Conservation (phyloP, 2,113 vertebrate genomes). For the Actinemys pallida region DNA sequence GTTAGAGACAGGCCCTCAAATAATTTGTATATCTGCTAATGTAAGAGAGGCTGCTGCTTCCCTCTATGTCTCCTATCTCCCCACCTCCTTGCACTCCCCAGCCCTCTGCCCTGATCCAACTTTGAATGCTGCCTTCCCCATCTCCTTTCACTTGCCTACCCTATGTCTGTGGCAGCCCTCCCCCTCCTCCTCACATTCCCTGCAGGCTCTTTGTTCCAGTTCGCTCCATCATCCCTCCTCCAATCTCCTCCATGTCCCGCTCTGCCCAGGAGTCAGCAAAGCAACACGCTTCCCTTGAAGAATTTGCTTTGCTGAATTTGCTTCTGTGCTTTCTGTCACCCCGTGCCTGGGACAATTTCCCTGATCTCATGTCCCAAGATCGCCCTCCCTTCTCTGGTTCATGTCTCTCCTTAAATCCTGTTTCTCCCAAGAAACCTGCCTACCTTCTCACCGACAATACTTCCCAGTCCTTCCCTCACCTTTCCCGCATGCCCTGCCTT, state of each 20-base stretch:
- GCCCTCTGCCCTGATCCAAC: background rate
- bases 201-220: background rate
- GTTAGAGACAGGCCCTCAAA: background rate
- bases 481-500: background rate
- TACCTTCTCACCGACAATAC: background rate
- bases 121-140: background rate
- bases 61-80: background rate
- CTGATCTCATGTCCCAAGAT: background rate
- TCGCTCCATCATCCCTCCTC: background rate
- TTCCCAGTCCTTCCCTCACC: background rate
- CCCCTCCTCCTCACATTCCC: background rate
- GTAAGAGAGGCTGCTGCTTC: background rate
- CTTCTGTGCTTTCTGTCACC: background rate
- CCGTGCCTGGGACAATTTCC: background rate
- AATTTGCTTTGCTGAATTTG: background rate
- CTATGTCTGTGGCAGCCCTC: background rate
- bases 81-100: background rate
- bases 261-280: background rate
- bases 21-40: background rate
- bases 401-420: background rate
- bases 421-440: background rate
- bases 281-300: background rate
- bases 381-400: background rate
- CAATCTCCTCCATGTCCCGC: background rate
- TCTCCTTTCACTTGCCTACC: background rate